Evolutionary conservation across 2,888 invertebrate genomes (phyloP), one percentile per base, ranked within the genome.

Genomic region (Orgyia antiqua): DNA sequence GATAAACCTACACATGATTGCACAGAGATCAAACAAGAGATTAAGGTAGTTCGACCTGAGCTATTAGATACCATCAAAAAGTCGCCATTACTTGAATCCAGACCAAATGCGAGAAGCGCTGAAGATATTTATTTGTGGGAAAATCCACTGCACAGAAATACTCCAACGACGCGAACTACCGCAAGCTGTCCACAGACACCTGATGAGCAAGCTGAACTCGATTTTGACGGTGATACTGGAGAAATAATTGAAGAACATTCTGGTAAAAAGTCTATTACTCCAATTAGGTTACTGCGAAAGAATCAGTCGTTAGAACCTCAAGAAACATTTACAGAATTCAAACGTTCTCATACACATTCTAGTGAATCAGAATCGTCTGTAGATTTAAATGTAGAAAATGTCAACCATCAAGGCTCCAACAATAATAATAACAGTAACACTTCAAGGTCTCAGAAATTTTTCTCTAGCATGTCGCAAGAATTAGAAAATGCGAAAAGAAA

Each of bases 111-210:
- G 1, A 71, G 87, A 47, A 89, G 88, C 42, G 89, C 88, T 6
- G 90, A 91, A 39, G 92, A 93, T 50, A 91, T 94, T 27, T 94
- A 92, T 58, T 68, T 94, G 12, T 94, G 94, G 94, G 93, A 93
- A 65, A 94, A 94, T 78, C 93, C 94, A 0, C 68, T 93, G 19
- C 92, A 92, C 54, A 80, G 88, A 49, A 87, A 87, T 38, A 88
- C 78, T 1, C 69, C 77, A 15, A 71, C 72, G 52, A 63, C 89
- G 58, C 44, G 88, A 63, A 63, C 74, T 24, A 62, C 83, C 44
- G 69, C 78, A 1, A 77, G 79, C 46, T 83, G 87, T 34, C 88
- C 89, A 2, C 88, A 89, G 29, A 92, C 92, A 1, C 92, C 93
- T 0, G 92, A 93, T 56, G 92, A 93, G 56, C 92, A 92, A 57